Base-by-base conservation (phyloP, 2,797 vertebrate species). In the Siniperca scherzeri region DNA sequence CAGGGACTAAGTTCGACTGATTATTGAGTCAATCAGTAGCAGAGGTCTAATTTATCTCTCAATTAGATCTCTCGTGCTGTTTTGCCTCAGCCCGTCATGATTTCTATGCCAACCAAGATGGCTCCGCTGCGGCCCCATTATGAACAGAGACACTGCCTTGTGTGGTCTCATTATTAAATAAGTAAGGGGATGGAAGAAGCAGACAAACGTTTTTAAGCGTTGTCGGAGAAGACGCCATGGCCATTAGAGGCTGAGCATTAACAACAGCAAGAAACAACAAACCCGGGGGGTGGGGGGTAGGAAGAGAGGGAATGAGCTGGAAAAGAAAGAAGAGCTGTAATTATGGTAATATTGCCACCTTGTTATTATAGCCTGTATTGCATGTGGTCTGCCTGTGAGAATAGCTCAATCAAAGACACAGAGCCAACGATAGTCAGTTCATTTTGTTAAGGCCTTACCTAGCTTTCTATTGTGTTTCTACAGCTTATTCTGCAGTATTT, bases 101-200 rank as follows among this genome's bases (percentile, higher is more conserved):
- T 94, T 90, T 91, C 89, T 90, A 92, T 92, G 87, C 91, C 91
- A 87, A 93, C 89, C 75, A 77, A 93, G 85, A 93, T 89, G 89
- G 89, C 94, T 96, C 93, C 76, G 79, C 90, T 83, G 89, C 87
- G 73, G 84, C 88, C 90, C 96, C 96, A 96, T 95, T 96, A 96
- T 95, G 93, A 96, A 96, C 95, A 95, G 94, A 96, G 94, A 94
- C 94, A 93, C 91, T 85, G 94, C 80, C 94, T 93, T 87, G 90
- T 96, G 96, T 92, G 95, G 96, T 95, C 95, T 95, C 94, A 94
- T 96, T 96, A 96, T 96, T 96, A 93, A 96, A 95, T 96, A 95
- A 96, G 94, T 95, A 93, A 93, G 91, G 84, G 93, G 94, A 96
- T 95, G 92, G 92, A 94, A 92, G 93, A 96, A 94, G 95, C 95